Evolutionary conservation across 2,113 vertebrate genomes (phyloP).

Genomic region (Trogon melanurus): DNA sequence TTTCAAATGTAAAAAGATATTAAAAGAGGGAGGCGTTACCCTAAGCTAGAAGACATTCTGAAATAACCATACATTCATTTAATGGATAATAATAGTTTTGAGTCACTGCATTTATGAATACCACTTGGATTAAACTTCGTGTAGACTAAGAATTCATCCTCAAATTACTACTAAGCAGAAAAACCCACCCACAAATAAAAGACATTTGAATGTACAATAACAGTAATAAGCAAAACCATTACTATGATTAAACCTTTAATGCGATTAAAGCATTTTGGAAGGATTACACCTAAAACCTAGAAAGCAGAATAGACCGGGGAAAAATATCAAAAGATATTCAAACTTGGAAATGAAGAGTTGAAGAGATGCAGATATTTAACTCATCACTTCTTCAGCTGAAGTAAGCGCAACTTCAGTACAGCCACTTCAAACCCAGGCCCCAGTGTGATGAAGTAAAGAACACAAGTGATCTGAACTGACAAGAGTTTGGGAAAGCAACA

Average conservation of each 20-base stretch:
- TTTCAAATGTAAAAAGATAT: not conserved
- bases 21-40: not conserved
- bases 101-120: not conserved
- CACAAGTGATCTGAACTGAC: not conserved
- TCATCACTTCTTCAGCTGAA: not conserved
- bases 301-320: not conserved
- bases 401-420: not conserved
- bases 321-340: not conserved
- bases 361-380: not conserved
- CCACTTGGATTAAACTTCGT: not conserved
- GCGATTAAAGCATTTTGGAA: not conserved
- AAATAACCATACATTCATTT: not conserved
- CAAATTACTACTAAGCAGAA: not conserved
- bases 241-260: not conserved
- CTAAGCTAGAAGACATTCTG: not conserved
- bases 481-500: not conserved
- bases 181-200: not conserved
- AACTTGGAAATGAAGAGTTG: not conserved
- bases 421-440: not conserved
- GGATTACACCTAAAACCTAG: not conserved
- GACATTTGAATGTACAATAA: not conserved
- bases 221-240: not conserved
- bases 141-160: not conserved
- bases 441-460: not conserved
- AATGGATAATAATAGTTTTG: not conserved